phyloP scores from a whole-genome alignment of 1,140 invertebrate species.

The Drosophila mojavensis region DNA sequence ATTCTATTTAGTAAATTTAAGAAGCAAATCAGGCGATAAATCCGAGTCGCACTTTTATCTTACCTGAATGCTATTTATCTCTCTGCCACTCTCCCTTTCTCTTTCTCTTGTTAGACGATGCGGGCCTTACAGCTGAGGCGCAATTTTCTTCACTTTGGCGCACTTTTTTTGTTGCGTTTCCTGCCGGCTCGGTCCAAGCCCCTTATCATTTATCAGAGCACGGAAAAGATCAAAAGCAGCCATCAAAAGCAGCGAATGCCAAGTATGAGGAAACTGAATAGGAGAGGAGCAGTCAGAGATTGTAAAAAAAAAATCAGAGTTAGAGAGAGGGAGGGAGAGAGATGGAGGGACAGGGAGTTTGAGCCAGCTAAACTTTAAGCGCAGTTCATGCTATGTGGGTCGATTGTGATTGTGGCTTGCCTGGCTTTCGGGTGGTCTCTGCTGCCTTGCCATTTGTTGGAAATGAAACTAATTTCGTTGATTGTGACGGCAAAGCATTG shows the following conservation, averaged over 20 bases:
- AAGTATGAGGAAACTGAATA: slow-evolving; percentile 24
- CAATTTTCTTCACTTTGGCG: slow-evolving; percentile 69
- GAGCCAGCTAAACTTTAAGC: slow-evolving; percentile 56
- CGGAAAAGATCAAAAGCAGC: slow-evolving; percentile 70
- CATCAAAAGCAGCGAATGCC: slow-evolving; percentile 53
- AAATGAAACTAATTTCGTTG: slow-evolving; percentile 82
- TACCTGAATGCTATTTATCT: no score
- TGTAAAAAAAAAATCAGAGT: no score
- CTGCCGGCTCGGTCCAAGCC: slow-evolving; percentile 26
- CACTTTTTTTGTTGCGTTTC: slow-evolving; percentile 39
- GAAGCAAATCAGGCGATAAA: no score
- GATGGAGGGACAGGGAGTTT: no score
- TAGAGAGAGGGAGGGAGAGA: no score
- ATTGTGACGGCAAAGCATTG: slow-evolving; percentile 64
- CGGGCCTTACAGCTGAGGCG: slow-evolving; percentile 63
- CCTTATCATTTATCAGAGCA: slow-evolving; percentile 76
- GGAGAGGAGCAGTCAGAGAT: slow-evolving; percentile 1
- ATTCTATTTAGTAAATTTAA: no score
- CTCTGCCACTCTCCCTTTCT: no score
- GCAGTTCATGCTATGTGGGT: slow-evolving; percentile 65
- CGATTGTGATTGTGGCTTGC: background rate
- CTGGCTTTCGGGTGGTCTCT: slow-evolving; percentile 13
- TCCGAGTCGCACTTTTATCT: no score
- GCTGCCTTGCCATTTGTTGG: slow-evolving; percentile 72
- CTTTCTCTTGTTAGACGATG: slow-evolving; percentile 27